Base-by-base conservation (phyloP, 2,888 invertebrate species). In the Dione juno region DNA sequence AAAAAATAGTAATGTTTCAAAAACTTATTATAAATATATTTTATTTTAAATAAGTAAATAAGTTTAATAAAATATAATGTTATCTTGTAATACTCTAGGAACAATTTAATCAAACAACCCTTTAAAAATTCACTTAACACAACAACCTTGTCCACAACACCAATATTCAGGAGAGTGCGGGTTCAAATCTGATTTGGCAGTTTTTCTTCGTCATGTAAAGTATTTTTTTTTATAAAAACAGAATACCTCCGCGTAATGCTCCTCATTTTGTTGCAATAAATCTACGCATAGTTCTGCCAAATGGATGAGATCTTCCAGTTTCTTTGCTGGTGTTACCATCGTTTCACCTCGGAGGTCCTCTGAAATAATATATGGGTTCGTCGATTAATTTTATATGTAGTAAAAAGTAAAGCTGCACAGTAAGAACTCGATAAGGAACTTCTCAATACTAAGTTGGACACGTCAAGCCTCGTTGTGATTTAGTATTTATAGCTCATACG, bases 241-340 rank as follows among this genome's bases (percentile, higher is more conserved):
- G 45, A 65, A 93, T 95, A 99, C 99, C 98, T 99, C 99, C 77
- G 99, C 98, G 92, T 99, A 99, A 89, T 99, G 99, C 90, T 99
- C 99, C 94, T 99, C 99, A 87, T 99, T 99, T 92, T 99, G 99
- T 90, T 99, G 99, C 75, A 99, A 93, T 52, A 99, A 95, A 89
- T 99, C 99, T 67, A 99, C 99, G 92, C 99, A 99, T 58, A 99
- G 94, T 88, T 99, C 99, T 14, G 99, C 98, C 78, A 99, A 95
- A 87, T 98, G 98, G 82, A 99, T 98, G 69, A 99, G 94, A 87
- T 99, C 99, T 87, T 99, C 99, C 65, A 99, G 94, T 86, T 98
- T 98, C 92, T 97, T 97, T 69, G 96, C 95, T 9, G 98, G 97
- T 37, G 97, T 95, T 68, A 97, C 96, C 88, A 96, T 95, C 57